phyloP scores from a whole-genome alignment of 2,113 vertebrate species.

The Abramis brama region DNA sequence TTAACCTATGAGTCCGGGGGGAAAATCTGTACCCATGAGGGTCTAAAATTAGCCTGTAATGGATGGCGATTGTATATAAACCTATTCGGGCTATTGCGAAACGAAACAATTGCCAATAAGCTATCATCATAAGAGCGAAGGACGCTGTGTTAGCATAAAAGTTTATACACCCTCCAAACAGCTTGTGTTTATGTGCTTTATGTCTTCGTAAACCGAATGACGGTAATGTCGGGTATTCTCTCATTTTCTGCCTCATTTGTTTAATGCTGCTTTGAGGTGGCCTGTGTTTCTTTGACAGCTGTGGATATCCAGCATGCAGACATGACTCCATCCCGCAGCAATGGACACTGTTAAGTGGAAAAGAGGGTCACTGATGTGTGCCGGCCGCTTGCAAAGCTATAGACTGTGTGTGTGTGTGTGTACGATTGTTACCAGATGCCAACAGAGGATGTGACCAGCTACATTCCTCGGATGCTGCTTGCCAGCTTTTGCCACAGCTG shows the following conservation, averaged over 20 bases:
- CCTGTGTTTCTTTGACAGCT: constrained; percentile 42
- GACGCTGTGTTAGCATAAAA: constrained; percentile 23
- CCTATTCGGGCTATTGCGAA: not conserved
- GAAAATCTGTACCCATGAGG: constrained; percentile 10
- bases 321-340: constrained; percentile 15
- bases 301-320: constrained; percentile 18
- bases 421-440: constrained; percentile 25
- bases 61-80: constrained; percentile 18
- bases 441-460: constrained; percentile 27
- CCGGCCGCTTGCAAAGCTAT: not conserved
- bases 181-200: constrained; percentile 17
- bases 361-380: constrained; percentile 10
- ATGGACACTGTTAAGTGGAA: constrained; percentile 39
- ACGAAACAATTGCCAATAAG: constrained; percentile 8
- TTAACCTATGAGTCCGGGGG: constrained; percentile 40
- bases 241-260: constrained; percentile 51
- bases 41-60: constrained; percentile 46
- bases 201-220: not conserved
- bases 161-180: constrained; percentile 27
- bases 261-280: constrained; percentile 36
- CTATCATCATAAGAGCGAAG: not conserved
- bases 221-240: constrained; percentile 14
- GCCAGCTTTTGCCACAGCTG: constrained; percentile 45
- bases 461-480: constrained; percentile 27
- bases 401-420: not conserved